phyloP scores from a whole-genome alignment of 2,113 vertebrate genomes.

The Pantherophis guttatus region DNA sequence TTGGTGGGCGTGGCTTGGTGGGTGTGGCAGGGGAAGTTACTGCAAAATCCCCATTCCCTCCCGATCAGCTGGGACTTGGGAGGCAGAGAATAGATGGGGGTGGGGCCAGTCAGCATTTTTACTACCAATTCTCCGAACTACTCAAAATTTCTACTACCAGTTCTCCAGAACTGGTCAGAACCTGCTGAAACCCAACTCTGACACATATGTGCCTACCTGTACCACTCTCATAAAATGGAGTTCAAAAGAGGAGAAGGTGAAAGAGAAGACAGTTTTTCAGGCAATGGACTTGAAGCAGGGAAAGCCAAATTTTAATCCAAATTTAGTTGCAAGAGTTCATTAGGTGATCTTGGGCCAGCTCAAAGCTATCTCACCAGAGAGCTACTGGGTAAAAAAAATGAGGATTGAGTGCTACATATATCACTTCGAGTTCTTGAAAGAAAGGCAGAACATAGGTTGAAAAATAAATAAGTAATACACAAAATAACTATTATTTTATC shows the following conservation, averaged over 20 bases:
- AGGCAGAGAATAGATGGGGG: too few relatives aligned
- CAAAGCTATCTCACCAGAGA: neutral
- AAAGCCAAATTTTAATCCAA: neutral
- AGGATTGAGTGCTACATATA: neutral
- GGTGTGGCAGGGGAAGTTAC: too few relatives aligned
- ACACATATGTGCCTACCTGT: neutral
- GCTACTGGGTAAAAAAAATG: neutral
- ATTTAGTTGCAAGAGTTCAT: neutral
- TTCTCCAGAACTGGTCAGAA: too few relatives aligned
- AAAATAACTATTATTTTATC: neutral
- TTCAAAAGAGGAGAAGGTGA: neutral
- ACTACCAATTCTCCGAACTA: too few relatives aligned
- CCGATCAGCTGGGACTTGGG: too few relatives aligned
- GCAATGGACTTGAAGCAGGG: neutral
- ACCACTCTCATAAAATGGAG: neutral
- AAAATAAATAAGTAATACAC: neutral
- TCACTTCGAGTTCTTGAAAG: neutral
- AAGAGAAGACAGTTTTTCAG: neutral
- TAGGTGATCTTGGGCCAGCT: neutral
- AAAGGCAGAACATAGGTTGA: neutral
- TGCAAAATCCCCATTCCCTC: too few relatives aligned
- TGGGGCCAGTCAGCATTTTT: too few relatives aligned
- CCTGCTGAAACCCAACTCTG: too few relatives aligned
- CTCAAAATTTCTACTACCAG: too few relatives aligned
- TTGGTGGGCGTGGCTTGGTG: too few relatives aligned